Base-by-base conservation (phyloP, 2,113 vertebrate species). In the Podocnemis expansa region DNA sequence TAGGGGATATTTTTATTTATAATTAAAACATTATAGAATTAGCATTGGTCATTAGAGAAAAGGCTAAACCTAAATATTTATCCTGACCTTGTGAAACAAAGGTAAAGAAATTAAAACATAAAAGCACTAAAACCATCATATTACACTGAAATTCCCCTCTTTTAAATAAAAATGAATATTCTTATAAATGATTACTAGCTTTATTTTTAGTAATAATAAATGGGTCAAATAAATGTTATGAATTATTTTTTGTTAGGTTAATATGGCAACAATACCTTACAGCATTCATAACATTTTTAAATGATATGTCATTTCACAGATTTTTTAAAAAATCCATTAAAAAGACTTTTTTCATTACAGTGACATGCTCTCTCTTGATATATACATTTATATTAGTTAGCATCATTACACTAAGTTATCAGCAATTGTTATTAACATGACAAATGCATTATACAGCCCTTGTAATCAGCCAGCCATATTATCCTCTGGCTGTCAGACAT, bases 401-500 rank as follows among this genome's bases (percentile, higher is more conserved):
- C 87, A 84, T 84, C 12, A 87, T 60, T 88, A 90, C 22, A 56
- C 8, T 87, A 84, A 34, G 43, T 93, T 91, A 92, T 75, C 91
- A 10, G 2, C 1, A 89, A 51, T 58, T 93, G 84, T 31, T 90
- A 82, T 73, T 93, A 89, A 84, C 13, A 73, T 73, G 12, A 84
- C 41, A 80, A 85, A 89, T 31, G 55, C 85, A 22, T 25, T 84
- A 21, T 4, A 78, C 6, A 2, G 43, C 95, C 49, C 63, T 49
- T 94, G 84, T 60, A 89, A 91, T 58, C 41, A 91, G 24, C 49
- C 12, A 96, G 43, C 54, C 8, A 41, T 47, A 89, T 89, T 31
- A 81, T 86, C 79, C 84, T 89, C 83, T 78, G 95, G 82, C 54
- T 97, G 81, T 85, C 73, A 95, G 91, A 95, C 17, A 86, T 84